Conservation (phyloP, 2,113 vertebrate genomes). For the Cepphus grylle region DNA sequence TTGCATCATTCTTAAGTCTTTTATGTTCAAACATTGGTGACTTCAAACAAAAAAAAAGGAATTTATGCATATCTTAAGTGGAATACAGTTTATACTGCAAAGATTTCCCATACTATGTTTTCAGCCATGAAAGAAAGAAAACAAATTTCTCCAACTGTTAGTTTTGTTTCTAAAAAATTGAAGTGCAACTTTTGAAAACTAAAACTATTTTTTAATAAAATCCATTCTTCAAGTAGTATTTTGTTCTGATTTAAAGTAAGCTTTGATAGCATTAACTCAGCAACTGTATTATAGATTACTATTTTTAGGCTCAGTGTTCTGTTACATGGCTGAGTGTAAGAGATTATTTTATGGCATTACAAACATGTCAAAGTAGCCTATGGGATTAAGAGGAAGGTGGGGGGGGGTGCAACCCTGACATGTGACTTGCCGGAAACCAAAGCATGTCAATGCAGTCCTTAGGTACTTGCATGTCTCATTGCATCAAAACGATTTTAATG, state of each 20-base stretch:
- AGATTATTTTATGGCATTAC: conserved; percentile 32
- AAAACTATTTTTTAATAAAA: background rate
- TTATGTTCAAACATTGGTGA: background rate
- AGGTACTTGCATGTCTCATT: background rate
- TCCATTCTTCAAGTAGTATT: background rate
- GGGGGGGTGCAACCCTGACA: background rate
- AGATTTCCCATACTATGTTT: background rate
- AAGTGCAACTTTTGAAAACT: background rate
- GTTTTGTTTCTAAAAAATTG: background rate
- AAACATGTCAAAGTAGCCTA: background rate
- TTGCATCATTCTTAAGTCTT: background rate
- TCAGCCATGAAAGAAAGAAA: background rate
- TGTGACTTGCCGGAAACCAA: background rate
- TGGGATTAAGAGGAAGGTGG: background rate
- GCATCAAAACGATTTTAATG: background rate
- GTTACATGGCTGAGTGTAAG: background rate
- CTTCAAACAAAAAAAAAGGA: background rate
- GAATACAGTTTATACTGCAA: background rate
- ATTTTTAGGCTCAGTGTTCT: conserved; percentile 15
- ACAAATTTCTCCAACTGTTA: background rate
- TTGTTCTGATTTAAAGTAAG: background rate
- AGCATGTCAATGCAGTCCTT: background rate
- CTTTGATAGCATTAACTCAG: conserved; percentile 10
- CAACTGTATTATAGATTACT: background rate
- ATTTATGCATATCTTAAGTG: background rate